A percentile compares a stretch with the other conserved stretches of the same genome.
Evolutionary conservation across 2,888 invertebrate species (phyloP).

Genomic region (Miltochrista miniata): DNA sequence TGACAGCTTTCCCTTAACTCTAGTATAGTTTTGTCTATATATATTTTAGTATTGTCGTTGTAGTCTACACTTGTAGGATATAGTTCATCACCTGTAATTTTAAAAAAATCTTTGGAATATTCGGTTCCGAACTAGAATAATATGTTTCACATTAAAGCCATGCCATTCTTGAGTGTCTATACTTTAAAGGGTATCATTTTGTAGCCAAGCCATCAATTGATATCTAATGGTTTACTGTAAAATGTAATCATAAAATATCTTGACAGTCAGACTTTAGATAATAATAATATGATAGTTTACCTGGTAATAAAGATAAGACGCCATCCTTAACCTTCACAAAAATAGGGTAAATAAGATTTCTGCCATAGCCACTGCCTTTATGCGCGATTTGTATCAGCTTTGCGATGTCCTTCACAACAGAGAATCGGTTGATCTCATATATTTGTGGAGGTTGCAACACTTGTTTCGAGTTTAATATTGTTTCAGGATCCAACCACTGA

Average conservation of each 20-base stretch:
- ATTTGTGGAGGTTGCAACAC: conserved; percentile 89
- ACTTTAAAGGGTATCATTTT: not conserved
- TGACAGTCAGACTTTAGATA: not conserved
- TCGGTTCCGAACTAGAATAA: not conserved
- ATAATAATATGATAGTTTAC: conserved; percentile 51
- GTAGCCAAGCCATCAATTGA: not conserved
- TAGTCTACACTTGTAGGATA: conserved; percentile 71
- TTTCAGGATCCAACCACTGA: conserved; percentile 87
- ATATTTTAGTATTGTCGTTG: conserved; percentile 41
- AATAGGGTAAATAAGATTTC: conserved; percentile 82
- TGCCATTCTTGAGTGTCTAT: not conserved
- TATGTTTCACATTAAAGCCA: not conserved
- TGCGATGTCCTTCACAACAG: conserved; percentile 81
- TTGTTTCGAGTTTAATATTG: conserved; percentile 72
- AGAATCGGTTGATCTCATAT: conserved; percentile 88
- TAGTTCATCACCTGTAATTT: conserved; percentile 78
- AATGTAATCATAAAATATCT: not conserved
- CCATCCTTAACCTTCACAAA: conserved; percentile 84
- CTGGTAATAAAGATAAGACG: conserved; percentile 82
- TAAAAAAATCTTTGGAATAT: not conserved
- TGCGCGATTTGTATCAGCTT: conserved; percentile 84
- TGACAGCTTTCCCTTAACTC: conserved; percentile 57
- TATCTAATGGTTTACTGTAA: not conserved
- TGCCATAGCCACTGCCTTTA: conserved; percentile 79
- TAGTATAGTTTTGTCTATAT: conserved; percentile 58